A percentile compares a stretch with the other conserved stretches of the same genome.
These are phyloP conservation scores for Rambutsinella grinnellia DNA, from an alignment of 2,888 invertebrate genomes.

Conservation along the genomic window DNA sequence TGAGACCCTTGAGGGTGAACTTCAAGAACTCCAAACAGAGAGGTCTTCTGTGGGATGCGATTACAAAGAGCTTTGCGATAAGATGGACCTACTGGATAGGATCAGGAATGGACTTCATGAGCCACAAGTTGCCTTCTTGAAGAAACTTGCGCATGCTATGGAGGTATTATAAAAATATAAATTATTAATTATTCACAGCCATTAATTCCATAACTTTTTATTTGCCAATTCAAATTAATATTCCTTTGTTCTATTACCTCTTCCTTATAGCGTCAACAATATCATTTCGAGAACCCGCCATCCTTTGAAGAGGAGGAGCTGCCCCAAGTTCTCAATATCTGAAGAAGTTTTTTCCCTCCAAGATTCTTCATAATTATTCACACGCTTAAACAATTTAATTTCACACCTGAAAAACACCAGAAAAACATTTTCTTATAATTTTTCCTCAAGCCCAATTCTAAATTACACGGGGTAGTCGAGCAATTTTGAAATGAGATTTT, in stretches of 20 bases:
- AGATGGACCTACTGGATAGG: constrained; percentile 42
- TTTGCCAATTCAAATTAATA: background rate
- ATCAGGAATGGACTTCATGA: constrained; percentile 36
- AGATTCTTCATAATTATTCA: too few relatives aligned
- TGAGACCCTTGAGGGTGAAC: constrained; percentile 24
- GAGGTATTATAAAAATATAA: too few relatives aligned
- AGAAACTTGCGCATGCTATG: constrained; percentile 30
- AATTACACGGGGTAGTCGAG: too few relatives aligned
- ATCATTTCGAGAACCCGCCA: constrained; percentile 50
- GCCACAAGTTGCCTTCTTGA: constrained; percentile 41
- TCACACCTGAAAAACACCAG: too few relatives aligned
- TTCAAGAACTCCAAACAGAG: constrained; percentile 11
- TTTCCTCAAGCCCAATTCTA: too few relatives aligned
- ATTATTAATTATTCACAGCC: too few relatives aligned
- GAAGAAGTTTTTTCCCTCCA: too few relatives aligned
- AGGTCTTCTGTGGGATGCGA: constrained; percentile 37
- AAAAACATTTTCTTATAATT: too few relatives aligned
- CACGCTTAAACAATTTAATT: too few relatives aligned
- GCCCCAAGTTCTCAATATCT: constrained; percentile 22
- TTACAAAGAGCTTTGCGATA: constrained; percentile 44
- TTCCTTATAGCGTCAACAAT: constrained; percentile 29
- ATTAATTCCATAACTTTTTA: background rate
- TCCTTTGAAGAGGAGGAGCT: constrained; percentile 37
- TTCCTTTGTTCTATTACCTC: too few relatives aligned
- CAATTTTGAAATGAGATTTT: too few relatives aligned